phyloP scores from a whole-genome alignment of 2,888 invertebrate species.

The Erpobdella octoculata region DNA sequence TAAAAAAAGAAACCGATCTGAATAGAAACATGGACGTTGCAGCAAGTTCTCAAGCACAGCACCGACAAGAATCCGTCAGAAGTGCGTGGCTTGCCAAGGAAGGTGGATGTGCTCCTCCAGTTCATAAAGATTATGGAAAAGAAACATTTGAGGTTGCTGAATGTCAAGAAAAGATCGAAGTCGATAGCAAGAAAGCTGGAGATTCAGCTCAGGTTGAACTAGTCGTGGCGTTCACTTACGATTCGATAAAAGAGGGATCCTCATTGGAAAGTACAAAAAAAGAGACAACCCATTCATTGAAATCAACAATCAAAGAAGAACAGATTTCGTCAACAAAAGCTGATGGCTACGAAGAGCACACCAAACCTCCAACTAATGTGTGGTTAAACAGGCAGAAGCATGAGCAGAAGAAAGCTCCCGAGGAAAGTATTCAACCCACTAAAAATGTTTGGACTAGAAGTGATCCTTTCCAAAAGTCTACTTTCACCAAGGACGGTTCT shows the following conservation, averaged over 20 bases:
- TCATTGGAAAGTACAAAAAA: not conserved
- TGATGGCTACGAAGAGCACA: no score
- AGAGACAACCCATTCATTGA: not conserved
- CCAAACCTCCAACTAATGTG: not conserved
- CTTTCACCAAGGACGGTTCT: not conserved
- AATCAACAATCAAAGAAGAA: no score
- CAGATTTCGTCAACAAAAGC: no score
- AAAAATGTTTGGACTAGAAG: not conserved
- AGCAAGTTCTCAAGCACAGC: no score
- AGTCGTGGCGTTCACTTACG: not conserved
- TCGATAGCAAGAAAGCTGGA: no score
- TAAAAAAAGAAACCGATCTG: not conserved
- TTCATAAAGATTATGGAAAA: no score
- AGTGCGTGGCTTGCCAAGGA: not conserved
- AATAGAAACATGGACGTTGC: not conserved
- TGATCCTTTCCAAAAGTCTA: not conserved
- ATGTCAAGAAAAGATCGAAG: no score
- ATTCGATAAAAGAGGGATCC: not conserved
- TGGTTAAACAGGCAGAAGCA: not conserved
- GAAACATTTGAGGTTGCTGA: not conserved
- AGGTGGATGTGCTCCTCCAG: not conserved
- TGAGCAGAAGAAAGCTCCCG: slow-evolving; percentile 7
- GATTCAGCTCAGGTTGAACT: not conserved
- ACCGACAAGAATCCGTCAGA: not conserved
- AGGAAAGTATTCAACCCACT: not conserved